A percentile compares a stretch with the other conserved stretches of the same genome.
Conservation (phyloP, 1,140 invertebrate species). For the Philotrypesis tridentata region DNA sequence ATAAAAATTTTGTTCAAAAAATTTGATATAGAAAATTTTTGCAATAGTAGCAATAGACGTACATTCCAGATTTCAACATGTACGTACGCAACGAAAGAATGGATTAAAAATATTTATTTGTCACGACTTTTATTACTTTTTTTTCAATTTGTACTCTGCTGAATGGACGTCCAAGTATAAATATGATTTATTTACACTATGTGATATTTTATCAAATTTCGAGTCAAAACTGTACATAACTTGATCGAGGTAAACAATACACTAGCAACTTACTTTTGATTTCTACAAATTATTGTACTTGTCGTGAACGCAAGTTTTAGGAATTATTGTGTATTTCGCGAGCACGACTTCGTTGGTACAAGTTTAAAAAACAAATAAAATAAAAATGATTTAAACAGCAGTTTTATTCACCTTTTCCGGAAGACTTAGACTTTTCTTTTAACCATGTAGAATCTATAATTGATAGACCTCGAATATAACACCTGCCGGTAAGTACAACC, state of each 20-base stretch:
- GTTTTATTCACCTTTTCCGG: slow-evolving; percentile 21
- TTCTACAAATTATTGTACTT: background rate
- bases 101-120: background rate
- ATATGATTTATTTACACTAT: slow-evolving; percentile 3
- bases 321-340: background rate
- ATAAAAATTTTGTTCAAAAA: slow-evolving; percentile 25
- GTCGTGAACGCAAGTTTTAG: no score
- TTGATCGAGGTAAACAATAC: background rate
- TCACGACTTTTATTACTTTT: background rate
- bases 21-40: slow-evolving; percentile 25
- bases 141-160: slow-evolving; percentile 27
- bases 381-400: slow-evolving; percentile 20
- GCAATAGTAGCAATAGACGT: slow-evolving; percentile 23
- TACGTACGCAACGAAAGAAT: background rate
- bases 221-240: background rate
- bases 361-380: no score
- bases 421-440: slow-evolving; percentile 55
- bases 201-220: background rate
- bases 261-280: background rate
- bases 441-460: slow-evolving; percentile 86
- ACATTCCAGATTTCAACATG: background rate
- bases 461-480: slow-evolving; percentile 86
- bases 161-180: background rate
- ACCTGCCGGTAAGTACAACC: slow-evolving; percentile 88
- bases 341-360: background rate